A percentile compares a stretch with the other conserved stretches of the same genome.
phyloP scores from a whole-genome alignment of 2,797 vertebrate species.

The Todus mexicanus region DNA sequence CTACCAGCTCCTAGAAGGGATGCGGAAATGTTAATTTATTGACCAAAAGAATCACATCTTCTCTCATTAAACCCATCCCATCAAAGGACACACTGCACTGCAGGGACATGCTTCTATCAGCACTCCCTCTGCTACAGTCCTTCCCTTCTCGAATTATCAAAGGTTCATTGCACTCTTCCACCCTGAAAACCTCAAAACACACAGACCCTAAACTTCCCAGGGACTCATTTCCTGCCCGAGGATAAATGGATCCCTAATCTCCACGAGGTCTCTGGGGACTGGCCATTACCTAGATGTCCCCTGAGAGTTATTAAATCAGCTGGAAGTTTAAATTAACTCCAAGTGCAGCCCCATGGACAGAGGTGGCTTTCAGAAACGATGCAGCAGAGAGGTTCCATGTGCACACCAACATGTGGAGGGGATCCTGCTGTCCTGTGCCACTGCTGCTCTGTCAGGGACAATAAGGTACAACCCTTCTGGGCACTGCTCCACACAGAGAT shows the following conservation, averaged over 20 bases:
- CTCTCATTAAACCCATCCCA: background rate
- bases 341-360: background rate
- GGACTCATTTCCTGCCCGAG: background rate
- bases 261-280: background rate
- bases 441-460: fast-evolving
- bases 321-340: background rate
- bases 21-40: background rate
- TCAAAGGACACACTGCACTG: background rate
- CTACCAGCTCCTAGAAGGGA: background rate
- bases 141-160: background rate
- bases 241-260: background rate
- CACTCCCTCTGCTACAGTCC: background rate
- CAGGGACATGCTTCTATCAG: background rate
- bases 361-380: background rate
- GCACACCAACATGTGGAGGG: background rate
- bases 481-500: fast-evolving
- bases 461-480: background rate
- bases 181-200: background rate
- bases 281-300: background rate
- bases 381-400: background rate
- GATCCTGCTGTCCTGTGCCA: fast-evolving
- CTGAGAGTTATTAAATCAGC: background rate
- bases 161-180: background rate
- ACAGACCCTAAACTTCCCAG: background rate
- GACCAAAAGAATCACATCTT: background rate